Conservation (phyloP, 1,140 invertebrate species). For the silkworm (Bombyx mori) region ASM3026992v2 NC_085110.1:16995001-16995500, state of each 20-base stretch:
- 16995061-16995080: too few species aligned
- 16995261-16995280: constrained; percentile 99
- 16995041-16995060: too few species aligned
- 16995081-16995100: too few species aligned
- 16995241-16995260: constrained; percentile 95
- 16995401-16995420: constrained; percentile 62
- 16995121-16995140: too few species aligned
- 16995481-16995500: constrained; percentile 71
- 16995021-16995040: too few species aligned
- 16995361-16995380: constrained; percentile 74
- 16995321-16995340: constrained; percentile 92
- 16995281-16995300: constrained; percentile 94
- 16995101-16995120: too few species aligned
- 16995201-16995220: too few species aligned
- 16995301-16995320: constrained; percentile 89
- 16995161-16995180: too few species aligned
- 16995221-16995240: constrained; percentile 68
- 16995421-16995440: constrained; percentile 61
- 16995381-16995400: constrained; percentile 56
- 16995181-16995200: too few species aligned
- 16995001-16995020: too few species aligned
- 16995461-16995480: constrained; percentile 56
- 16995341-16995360: constrained; percentile 82
- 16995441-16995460: constrained; percentile 56
- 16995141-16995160: too few species aligned